Percentiles rank a stretch among this genome's conserved stretches.
Evolutionary conservation across 2,888 invertebrate species (phyloP).

Genomic region (Tenthredo scrophulariae): DNA sequence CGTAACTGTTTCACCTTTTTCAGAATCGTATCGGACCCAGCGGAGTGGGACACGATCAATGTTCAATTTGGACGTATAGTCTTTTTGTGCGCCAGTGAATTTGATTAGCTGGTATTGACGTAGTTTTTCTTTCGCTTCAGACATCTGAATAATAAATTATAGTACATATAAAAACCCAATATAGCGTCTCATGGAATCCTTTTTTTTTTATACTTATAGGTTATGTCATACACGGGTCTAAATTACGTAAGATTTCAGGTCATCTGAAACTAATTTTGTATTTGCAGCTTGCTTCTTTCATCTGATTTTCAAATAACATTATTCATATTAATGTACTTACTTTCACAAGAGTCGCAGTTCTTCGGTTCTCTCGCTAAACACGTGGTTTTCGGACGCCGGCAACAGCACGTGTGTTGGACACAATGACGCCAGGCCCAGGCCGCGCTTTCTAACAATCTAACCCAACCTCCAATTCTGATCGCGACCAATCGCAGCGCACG

Average conservation of each 20-base stretch:
- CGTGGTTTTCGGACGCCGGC: not conserved
- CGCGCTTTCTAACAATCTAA: conserved; percentile 25
- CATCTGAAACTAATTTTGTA: not conserved
- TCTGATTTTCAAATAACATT: not conserved
- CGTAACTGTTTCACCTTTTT: not conserved
- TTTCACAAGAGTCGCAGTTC: not conserved
- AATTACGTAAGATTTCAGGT: not conserved
- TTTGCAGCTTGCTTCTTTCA: not conserved
- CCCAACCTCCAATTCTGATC: not conserved
- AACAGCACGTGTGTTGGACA: not conserved
- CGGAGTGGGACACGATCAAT: conserved; percentile 21
- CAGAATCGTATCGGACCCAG: conserved; percentile 29
- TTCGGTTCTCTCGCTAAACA: too few relatives aligned
- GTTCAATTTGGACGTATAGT: not conserved
- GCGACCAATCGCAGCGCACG: too few relatives aligned
- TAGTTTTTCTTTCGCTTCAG: not conserved
- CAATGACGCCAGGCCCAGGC: too few relatives aligned
- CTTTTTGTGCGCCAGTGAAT: not conserved
- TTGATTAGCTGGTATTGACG: not conserved
- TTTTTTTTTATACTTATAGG: not conserved
- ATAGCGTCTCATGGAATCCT: not conserved
- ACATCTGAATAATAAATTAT: conserved; percentile 35
- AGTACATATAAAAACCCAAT: not conserved
- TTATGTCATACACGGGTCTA: not conserved
- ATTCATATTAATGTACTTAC: conserved; percentile 12